Conservation (phyloP, 2,113 vertebrate genomes). For the Chiloscyllium plagiosum region DNA sequence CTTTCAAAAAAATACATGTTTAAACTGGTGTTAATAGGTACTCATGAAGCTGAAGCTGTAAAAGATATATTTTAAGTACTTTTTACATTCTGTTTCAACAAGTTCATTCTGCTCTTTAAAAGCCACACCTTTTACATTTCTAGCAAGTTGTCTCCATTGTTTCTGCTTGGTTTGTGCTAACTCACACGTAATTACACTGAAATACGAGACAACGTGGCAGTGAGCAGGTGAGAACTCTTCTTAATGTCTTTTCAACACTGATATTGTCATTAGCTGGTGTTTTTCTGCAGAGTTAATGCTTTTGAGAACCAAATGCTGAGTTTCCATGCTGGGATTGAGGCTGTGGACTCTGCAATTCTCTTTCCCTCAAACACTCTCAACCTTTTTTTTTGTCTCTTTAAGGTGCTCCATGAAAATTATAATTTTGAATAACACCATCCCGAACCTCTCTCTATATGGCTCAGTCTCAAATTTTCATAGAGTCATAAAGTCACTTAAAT, state of each 20-base stretch:
- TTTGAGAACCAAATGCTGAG: neutral
- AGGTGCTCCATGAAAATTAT: neutral
- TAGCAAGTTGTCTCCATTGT: neutral
- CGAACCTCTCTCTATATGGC: too few relatives aligned
- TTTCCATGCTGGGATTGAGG: neutral
- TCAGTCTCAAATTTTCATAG: too few relatives aligned
- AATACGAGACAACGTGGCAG: neutral
- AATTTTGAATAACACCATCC: too few relatives aligned
- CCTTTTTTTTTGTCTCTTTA: neutral
- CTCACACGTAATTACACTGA: constrained; percentile 10
- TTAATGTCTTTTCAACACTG: neutral
- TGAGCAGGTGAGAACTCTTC: neutral
- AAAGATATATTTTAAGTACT: neutral
- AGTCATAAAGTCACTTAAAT: too few relatives aligned
- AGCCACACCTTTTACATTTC: neutral
- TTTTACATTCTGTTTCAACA: neutral
- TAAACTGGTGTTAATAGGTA: neutral
- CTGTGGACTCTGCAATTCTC: neutral
- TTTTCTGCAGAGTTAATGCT: neutral
- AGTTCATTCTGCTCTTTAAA: neutral
- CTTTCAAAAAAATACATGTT: neutral
- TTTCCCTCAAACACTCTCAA: neutral
- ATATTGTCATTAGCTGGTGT: neutral
- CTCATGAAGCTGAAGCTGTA: neutral
- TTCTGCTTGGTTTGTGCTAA: neutral